phyloP scores from a whole-genome alignment of 1,140 invertebrate species.

The Melitaea cinxia region DNA sequence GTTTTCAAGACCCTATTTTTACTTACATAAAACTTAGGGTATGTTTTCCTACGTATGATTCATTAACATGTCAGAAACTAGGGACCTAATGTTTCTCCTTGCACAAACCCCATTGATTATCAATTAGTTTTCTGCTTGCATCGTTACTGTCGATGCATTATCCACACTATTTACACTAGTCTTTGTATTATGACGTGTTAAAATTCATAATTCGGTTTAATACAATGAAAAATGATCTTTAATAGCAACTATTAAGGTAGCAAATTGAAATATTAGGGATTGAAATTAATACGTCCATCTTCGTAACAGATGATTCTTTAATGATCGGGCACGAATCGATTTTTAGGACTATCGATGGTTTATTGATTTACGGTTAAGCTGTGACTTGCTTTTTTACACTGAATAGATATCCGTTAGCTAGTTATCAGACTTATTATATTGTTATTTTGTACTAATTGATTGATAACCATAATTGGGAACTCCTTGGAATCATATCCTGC shows the following conservation, averaged over 20 bases:
- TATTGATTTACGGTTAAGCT: constrained; percentile 74
- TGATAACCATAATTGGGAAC: constrained; percentile 20
- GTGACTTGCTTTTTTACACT: constrained; percentile 73
- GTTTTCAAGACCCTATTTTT: constrained; percentile 56
- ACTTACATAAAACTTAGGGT: constrained; percentile 51
- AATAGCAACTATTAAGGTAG: constrained; percentile 34
- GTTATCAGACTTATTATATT: constrained; percentile 60
- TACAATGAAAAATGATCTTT: constrained; percentile 46
- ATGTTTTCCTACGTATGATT: constrained; percentile 62
- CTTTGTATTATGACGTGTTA: constrained; percentile 70
- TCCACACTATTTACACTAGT: constrained; percentile 75
- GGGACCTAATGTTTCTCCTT: constrained; percentile 60
- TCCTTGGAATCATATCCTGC: constrained; percentile 4
- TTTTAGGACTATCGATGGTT: constrained; percentile 64
- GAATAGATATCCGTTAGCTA: constrained; percentile 45
- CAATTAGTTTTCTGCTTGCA: constrained; percentile 78
- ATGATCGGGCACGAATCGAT: constrained; percentile 72
- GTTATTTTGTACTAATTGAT: constrained; percentile 51
- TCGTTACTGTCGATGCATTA: constrained; percentile 73
- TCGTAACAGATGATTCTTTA: constrained; percentile 76
- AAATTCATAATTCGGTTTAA: constrained; percentile 49
- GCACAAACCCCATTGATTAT: constrained; percentile 75
- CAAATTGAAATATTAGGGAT: constrained; percentile 35
- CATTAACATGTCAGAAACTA: constrained; percentile 70
- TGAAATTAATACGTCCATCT: constrained; percentile 73